These are phyloP conservation scores for Dromius quadrimaculatus DNA, from an alignment of 2,888 invertebrate genomes.

Conservation along the genomic window DNA sequence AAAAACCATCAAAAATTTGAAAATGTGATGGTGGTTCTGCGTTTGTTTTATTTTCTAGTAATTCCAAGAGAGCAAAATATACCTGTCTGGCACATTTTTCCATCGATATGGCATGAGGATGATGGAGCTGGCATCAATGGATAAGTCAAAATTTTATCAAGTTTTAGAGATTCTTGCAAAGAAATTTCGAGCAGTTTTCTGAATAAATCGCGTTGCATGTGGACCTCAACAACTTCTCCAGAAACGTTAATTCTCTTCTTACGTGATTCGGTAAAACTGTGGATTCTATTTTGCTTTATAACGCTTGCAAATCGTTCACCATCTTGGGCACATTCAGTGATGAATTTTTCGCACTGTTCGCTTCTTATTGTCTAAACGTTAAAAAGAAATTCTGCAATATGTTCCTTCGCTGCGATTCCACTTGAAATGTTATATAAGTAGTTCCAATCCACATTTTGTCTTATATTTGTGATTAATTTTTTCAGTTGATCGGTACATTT, in stretches of 20 bases:
- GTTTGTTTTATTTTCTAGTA: background rate
- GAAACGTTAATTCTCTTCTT: background rate
- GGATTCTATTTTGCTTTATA: background rate
- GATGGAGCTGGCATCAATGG: background rate
- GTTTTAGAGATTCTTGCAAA: background rate
- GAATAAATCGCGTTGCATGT: slow-evolving; percentile 6
- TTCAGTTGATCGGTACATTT: background rate
- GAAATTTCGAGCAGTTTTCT: background rate
- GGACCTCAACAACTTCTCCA: background rate
- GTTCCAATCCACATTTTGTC: background rate
- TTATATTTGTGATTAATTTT: background rate
- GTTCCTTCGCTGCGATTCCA: background rate
- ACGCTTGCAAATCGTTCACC: background rate
- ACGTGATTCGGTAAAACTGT: background rate
- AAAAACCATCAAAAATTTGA: background rate
- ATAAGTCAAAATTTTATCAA: slow-evolving; percentile 2
- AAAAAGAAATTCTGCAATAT: background rate
- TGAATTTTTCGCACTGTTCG: background rate
- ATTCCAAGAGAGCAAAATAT: background rate
- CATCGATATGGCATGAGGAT: background rate
- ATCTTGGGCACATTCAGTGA: background rate
- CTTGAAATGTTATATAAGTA: background rate
- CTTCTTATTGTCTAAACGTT: background rate
- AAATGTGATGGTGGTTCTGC: background rate
- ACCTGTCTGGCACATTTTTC: background rate